Evolutionary conservation across 2,113 vertebrate species (phyloP), one percentile per base, ranked within the genome.

Genomic region (Laticauda colubrina): DNA sequence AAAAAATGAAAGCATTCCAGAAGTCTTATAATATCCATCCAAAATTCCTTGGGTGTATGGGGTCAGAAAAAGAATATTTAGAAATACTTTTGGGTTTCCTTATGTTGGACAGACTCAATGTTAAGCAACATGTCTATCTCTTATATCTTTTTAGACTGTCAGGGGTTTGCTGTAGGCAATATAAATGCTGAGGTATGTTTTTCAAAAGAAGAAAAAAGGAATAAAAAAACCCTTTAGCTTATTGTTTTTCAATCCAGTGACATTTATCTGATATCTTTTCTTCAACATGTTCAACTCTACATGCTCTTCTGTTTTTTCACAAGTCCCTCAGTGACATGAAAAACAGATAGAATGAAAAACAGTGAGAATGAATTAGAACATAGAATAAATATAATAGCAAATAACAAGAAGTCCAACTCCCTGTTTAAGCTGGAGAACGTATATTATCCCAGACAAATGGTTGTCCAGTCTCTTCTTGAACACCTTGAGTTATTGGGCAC

Each of bases 231-330:
- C 23, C 91, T 91, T 95, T 97, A 95, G 96, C 96, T 96, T 97
- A 85, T 93, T 11, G 0, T 95, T 92, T 96, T 96, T 96, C 53
- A 85, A 94, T 96, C 91, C 91, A 29, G 9, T 97, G 96, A 94
- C 96, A 96, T 96, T 95, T 96, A 95, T 94, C 95, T 96, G 88
- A 94, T 95, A 95, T 96, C 55, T 23, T 96, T 81, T 88, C 89
- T 95, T 89, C 97, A 96, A 97, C 96, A 96, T 4, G 23, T 92
- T 94, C 86, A 95, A 75, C 87, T 89, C 54, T 39, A 85, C 0
- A 3, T 92, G 90, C 39, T 92, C 59, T 92, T 92, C 57, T 93
- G 53, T 69, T 93, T 95, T 95, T 91, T 93, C 94, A 1, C 21
- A 56, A 91, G 43, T 89, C 64, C 34, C 51, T 93, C 93, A 92